Evolutionary conservation across 2,113 vertebrate species (phyloP).

Genomic region (Heteronetta atricapilla): DNA sequence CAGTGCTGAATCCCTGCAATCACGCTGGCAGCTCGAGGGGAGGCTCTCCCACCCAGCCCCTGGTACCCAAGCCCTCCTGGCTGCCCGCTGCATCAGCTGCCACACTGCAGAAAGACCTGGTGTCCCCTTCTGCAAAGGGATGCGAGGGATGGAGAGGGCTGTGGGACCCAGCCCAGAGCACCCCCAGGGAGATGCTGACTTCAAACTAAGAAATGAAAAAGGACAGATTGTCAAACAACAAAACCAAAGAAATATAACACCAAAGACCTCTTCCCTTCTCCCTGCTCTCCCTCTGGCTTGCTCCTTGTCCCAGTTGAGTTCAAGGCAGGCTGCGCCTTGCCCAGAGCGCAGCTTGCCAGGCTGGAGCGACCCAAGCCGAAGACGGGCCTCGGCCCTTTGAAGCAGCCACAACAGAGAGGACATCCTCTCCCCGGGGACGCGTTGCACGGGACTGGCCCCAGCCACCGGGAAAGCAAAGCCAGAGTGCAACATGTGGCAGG

Average conservation of each 20-base stretch:
- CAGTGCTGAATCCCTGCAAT: not conserved
- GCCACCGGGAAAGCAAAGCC: not conserved
- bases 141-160: not conserved
- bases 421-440: not conserved
- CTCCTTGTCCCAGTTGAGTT: not conserved
- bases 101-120: not conserved
- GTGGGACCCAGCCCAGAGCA: not conserved
- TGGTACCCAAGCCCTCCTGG: accelerated
- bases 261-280: not conserved
- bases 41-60: not conserved
- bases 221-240: not conserved
- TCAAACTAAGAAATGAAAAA: not conserved
- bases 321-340: not conserved
- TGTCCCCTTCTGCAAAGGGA: not conserved
- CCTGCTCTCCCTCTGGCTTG: not conserved
- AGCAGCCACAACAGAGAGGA: conserved; percentile 21
- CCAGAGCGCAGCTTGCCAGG: not conserved
- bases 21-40: accelerated
- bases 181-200: not conserved
- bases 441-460: not conserved
- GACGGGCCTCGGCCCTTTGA: accelerated
- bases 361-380: accelerated
- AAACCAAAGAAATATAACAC: not conserved
- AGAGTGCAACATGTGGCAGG: not conserved
- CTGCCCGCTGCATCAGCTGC: not conserved